Percentiles rank a stretch among this genome's conserved stretches.
Conservation (phyloP, 2,797 vertebrate species). For the Tragelaphus oryx region DNA sequence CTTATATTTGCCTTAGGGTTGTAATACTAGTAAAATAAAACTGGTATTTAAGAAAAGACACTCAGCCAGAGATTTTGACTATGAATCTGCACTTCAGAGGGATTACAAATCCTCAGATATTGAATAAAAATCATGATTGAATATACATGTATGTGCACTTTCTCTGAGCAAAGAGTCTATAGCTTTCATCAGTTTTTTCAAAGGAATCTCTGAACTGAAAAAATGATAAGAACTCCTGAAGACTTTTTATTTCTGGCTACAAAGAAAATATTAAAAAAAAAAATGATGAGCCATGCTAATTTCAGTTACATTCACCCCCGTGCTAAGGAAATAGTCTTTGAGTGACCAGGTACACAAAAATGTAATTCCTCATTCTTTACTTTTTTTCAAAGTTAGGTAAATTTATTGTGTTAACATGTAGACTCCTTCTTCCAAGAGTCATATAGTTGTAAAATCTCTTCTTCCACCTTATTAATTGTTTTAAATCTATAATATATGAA, state of each 20-base stretch:
- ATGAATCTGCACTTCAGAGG: background rate
- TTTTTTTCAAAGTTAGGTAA: background rate
- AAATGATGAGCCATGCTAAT: conserved; percentile 30
- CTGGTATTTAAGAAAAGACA: background rate
- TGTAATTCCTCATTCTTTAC: background rate
- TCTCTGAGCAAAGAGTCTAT: background rate
- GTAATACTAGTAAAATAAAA: background rate
- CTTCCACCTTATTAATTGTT: background rate
- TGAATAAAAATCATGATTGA: conserved; percentile 15
- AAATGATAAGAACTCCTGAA: background rate
- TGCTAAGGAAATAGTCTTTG: background rate
- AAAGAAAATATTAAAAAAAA: conserved; percentile 19
- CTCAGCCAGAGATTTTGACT: background rate
- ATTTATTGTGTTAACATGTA: background rate
- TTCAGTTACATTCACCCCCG: background rate
- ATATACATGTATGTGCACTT: background rate
- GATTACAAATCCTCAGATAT: background rate
- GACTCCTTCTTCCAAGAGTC: background rate
- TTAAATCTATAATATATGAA: background rate
- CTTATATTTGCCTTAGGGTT: background rate
- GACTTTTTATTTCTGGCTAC: conserved; percentile 31
- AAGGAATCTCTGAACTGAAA: conserved; percentile 44
- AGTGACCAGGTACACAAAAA: background rate
- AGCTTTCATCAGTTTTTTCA: conserved; percentile 52
- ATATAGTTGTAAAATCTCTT: background rate